phyloP scores from a whole-genome alignment of 2,113 vertebrate genomes.

The Heptranchias perlo region DNA sequence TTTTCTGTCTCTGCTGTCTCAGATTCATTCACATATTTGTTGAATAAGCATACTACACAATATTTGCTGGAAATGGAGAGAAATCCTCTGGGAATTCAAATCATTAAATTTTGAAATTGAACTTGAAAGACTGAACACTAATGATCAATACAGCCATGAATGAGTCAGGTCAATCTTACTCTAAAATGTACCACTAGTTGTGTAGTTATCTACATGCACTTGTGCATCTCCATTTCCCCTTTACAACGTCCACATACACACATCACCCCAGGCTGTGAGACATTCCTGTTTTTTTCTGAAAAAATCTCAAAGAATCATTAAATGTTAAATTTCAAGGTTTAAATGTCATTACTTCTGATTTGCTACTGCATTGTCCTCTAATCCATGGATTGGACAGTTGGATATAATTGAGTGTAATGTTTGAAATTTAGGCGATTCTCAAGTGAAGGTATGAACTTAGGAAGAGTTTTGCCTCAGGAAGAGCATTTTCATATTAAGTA shows the following conservation, averaged over 20 bases:
- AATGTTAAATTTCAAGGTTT: not conserved
- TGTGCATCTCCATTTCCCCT: not conserved
- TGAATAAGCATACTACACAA: not conserved
- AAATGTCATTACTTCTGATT: not conserved
- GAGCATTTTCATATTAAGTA: not conserved
- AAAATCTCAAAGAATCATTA: not conserved
- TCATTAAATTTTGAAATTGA: not conserved
- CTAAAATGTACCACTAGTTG: not conserved
- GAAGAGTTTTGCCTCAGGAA: not conserved
- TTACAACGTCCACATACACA: not conserved
- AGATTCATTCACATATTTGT: constrained; percentile 33
- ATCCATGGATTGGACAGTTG: not conserved
- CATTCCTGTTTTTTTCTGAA: not conserved
- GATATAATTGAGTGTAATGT: not conserved
- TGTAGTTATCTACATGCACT: not conserved
- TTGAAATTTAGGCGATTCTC: not conserved
- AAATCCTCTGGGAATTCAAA: not conserved
- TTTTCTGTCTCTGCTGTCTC: not conserved
- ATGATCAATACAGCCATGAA: not conserved
- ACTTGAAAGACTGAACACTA: not conserved
- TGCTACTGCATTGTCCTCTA: not conserved
- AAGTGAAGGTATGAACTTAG: not conserved
- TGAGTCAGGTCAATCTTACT: not conserved
- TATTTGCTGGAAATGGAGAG: constrained; percentile 8
- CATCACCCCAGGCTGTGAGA: not conserved